Base-by-base conservation (phyloP, 1,140 invertebrate genomes). In the Leptinotarsa texana region DNA sequence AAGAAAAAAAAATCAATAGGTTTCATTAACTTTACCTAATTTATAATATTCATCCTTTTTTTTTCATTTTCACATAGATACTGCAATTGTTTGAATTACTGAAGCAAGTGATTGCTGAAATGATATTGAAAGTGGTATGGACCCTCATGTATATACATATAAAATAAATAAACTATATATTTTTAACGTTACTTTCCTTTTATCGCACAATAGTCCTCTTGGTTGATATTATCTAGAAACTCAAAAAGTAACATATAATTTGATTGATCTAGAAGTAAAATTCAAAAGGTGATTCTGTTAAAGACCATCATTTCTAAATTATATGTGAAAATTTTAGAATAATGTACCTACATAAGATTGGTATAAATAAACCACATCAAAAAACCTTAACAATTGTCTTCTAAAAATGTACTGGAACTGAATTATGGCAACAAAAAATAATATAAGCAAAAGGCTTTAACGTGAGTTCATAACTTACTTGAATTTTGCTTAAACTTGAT, bases 401-500 rank as follows among this genome's bases (percentile, higher is more conserved):
- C 33, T 2, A 33, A 8, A 33, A 33, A 33, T 11, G 33, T 33
- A 33, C 6, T 11, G 6, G 33, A 33, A 33, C 1, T 33, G 33
- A 33, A 8, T 33, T 33, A 33, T 33, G 33, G 8, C 33, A 33
- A 33, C 33, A 33, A 33, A 33, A 42, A 42, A 42, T 42, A 42
- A 42, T 42, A 33, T 33, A 33, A 33, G 5, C 6, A 33, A 33
- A 33, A 33, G 27, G 33, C 6, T 42, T 42, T 11, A 42, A 42
- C 33, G 33, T 42, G 8, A 42, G 8, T 33, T 17, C 1, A 67
- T 67, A 3, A 67, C 48, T 69, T 69, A 69, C 48, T 69, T 21
- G 48, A 49, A 69, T 24, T 42, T 48, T 47, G n/a, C 4, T 69
- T 42, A 84, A 76, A 84, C 80, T 79, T 84, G 83, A 77, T 82